These are phyloP conservation scores for Girardinus metallicus DNA, from an alignment of 2,797 vertebrate genomes.

Conservation along the genomic window DNA sequence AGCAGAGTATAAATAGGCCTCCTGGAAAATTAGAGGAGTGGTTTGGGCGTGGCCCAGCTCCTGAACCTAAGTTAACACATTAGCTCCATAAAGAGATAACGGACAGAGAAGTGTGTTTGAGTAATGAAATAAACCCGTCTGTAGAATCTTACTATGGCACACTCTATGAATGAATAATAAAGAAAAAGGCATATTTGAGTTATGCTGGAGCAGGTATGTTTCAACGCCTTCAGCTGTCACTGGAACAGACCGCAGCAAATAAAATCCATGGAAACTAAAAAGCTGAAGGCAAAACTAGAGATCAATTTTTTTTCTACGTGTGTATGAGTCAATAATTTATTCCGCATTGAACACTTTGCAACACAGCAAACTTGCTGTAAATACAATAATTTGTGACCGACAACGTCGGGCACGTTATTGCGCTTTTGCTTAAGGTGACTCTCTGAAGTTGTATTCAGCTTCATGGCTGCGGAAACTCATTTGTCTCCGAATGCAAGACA, in stretches of 20 bases:
- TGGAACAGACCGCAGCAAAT: neutral
- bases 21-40: too few relatives aligned
- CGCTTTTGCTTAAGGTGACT: neutral
- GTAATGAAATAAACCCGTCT: neutral
- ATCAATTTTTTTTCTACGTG: neutral
- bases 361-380: constrained; percentile 1
- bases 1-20: too few relatives aligned
- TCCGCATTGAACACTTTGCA: constrained; percentile 6
- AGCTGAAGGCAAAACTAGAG: neutral
- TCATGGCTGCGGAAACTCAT: neutral
- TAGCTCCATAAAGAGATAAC: neutral
- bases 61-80: too few relatives aligned
- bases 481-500: neutral
- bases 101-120: neutral
- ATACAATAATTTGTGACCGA: constrained; percentile 6
- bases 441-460: neutral
- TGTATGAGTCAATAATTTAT: constrained; percentile 19
- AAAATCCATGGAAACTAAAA: neutral
- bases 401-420: neutral
- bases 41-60: too few relatives aligned
- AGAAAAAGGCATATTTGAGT: neutral
- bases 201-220: too few relatives aligned
- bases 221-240: neutral
- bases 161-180: neutral
- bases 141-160: neutral